Percentiles rank a stretch among this genome's conserved stretches.
phyloP scores from a whole-genome alignment of 2,113 vertebrate species.

The Oncorhynchus kisutch region DNA sequence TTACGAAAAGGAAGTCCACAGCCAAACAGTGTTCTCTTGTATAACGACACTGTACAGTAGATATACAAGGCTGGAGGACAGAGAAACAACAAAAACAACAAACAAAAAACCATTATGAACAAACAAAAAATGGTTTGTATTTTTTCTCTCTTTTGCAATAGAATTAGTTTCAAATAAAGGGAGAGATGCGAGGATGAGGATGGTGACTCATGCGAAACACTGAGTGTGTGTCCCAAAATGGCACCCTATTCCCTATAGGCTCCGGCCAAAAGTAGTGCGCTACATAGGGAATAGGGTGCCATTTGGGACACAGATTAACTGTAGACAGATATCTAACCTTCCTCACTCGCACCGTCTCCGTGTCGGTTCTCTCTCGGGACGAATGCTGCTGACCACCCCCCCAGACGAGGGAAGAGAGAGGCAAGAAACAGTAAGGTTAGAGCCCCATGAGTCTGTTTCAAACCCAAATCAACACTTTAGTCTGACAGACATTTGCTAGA shows the following conservation, averaged over 20 bases:
- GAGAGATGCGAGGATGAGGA: conserved; percentile 29
- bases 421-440: conserved; percentile 18
- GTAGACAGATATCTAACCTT: conserved; percentile 83
- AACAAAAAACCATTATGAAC: neutral
- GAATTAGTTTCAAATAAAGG: neutral
- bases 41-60: neutral
- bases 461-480: neutral
- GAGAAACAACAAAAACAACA: neutral
- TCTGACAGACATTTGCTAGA: neutral
- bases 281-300: neutral
- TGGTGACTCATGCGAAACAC: conserved; percentile 26
- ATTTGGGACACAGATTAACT: neutral
- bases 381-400: conserved; percentile 74
- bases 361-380: conserved; percentile 79
- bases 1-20: neutral
- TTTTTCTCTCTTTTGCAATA: neutral
- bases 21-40: conserved; percentile 15
- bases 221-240: neutral
- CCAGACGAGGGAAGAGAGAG: conserved; percentile 58
- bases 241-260: neutral
- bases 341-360: conserved; percentile 90
- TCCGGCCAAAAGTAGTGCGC: neutral
- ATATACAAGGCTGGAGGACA: conserved; percentile 24
- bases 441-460: too few species aligned
- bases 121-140: neutral